Conservation (phyloP, 1,140 invertebrate genomes). For the Colletes gigas region DNA sequence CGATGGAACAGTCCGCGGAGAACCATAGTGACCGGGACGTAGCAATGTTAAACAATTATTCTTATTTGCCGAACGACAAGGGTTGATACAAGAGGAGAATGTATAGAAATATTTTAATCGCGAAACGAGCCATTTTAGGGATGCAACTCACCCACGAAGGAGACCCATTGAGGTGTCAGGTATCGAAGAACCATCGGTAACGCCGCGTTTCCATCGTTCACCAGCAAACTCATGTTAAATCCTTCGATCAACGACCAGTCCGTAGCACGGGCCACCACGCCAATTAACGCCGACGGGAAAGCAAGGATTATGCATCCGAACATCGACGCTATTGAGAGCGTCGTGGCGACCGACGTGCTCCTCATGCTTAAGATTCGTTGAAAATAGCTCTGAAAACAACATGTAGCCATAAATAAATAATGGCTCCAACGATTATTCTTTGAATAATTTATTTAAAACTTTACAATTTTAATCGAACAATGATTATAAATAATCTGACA, state of each 20-base stretch:
- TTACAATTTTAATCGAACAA: no score
- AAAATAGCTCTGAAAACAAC: slow-evolving; percentile 87
- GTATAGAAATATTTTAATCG: no score
- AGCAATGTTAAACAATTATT: no score
- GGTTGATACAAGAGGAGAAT: no score
- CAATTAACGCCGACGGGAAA: slow-evolving; percentile 88
- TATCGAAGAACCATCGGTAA: slow-evolving; percentile 89
- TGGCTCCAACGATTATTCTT: no score
- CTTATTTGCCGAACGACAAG: no score
- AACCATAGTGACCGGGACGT: no score
- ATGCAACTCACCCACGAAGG: slow-evolving; percentile 73
- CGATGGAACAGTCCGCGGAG: no score
- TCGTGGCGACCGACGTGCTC: slow-evolving; percentile 85
- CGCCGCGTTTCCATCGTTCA: slow-evolving; percentile 84
- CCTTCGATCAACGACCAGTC: slow-evolving; percentile 84
- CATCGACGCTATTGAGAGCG: slow-evolving; percentile 88
- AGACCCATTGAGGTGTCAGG: slow-evolving; percentile 84
- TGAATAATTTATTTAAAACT: no score
- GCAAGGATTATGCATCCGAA: slow-evolving; percentile 89
- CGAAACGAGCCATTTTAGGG: neutral
- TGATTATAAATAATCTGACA: no score
- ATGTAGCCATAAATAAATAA: neutral
- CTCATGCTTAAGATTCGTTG: slow-evolving; percentile 91
- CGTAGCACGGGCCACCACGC: slow-evolving; percentile 85
- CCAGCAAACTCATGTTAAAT: slow-evolving; percentile 77